Conservation (phyloP, 2,113 vertebrate species). For the Atlantisia rogersi region DNA sequence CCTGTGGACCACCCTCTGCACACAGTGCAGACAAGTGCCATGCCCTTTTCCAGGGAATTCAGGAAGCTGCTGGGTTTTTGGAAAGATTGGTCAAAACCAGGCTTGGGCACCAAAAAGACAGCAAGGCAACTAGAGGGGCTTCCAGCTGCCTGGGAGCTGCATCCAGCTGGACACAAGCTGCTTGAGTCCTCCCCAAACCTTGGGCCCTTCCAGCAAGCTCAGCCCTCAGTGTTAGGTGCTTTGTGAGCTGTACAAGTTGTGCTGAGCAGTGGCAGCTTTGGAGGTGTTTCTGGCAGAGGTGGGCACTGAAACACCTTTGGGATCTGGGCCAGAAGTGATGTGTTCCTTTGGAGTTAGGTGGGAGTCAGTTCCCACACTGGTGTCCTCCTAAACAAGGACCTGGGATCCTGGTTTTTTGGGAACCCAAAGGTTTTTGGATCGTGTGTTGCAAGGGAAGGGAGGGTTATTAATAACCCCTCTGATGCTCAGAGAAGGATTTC, state of each 20-base stretch:
- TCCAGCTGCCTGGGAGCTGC: neutral
- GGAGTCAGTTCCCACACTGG: neutral
- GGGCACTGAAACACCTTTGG: neutral
- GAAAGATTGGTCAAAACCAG: neutral
- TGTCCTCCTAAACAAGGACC: neutral
- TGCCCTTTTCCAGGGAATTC: neutral
- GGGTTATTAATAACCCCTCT: neutral
- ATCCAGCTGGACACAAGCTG: neutral
- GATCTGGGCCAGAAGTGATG: neutral
- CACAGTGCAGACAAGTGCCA: accelerated
- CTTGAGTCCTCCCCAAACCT: neutral
- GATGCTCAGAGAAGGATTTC: neutral
- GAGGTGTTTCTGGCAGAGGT: neutral
- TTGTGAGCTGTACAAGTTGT: neutral
- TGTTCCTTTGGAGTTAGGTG: neutral
- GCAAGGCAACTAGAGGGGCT: accelerated
- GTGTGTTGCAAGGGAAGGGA: neutral
- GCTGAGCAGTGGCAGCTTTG: accelerated
- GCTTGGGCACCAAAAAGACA: neutral
- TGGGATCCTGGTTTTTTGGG: neutral
- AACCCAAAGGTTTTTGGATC: too few relatives aligned
- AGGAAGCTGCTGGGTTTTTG: neutral
- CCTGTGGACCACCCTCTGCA: accelerated
- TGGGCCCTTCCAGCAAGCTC: neutral
- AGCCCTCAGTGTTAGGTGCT: neutral